These are phyloP conservation scores for Heliornis fulica DNA, from an alignment of 2,113 vertebrate genomes.

Conservation along the genomic window DNA sequence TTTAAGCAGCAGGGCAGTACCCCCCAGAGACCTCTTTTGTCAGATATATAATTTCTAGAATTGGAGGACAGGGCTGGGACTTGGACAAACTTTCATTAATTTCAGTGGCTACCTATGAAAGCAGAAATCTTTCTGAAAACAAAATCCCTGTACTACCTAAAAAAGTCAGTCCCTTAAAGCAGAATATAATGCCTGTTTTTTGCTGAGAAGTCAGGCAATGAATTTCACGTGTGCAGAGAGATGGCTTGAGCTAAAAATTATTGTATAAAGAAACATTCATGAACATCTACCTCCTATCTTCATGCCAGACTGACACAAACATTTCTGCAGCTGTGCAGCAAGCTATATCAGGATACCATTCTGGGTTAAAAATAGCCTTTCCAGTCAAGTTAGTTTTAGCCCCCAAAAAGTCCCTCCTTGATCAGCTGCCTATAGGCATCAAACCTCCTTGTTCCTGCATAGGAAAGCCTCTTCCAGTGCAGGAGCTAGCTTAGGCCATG, in stretches of 20 bases:
- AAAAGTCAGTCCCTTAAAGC: background rate
- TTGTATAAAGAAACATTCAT: background rate
- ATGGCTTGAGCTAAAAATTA: background rate
- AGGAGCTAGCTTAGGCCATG: background rate
- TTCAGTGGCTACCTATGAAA: background rate
- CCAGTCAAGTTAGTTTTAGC: background rate
- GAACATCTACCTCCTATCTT: background rate
- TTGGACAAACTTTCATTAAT: background rate
- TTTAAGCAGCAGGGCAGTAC: background rate
- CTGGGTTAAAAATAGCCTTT: constrained; percentile 8
- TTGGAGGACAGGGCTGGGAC: background rate
- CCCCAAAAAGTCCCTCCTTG: background rate
- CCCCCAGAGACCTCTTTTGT: background rate
- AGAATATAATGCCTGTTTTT: background rate
- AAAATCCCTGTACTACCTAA: background rate
- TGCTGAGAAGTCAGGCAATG: background rate
- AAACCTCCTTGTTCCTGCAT: background rate
- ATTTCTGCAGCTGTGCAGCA: constrained; percentile 3
- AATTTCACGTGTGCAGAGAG: background rate
- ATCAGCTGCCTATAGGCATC: background rate
- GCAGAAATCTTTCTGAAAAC: background rate
- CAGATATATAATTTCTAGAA: background rate
- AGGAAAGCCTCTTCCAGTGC: background rate
- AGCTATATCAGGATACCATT: background rate
- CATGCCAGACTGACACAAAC: background rate